Evolutionary conservation across 2,113 vertebrate species (phyloP), one percentile per base, ranked within the genome.

Genomic region (Neotragus moschatus): DNA sequence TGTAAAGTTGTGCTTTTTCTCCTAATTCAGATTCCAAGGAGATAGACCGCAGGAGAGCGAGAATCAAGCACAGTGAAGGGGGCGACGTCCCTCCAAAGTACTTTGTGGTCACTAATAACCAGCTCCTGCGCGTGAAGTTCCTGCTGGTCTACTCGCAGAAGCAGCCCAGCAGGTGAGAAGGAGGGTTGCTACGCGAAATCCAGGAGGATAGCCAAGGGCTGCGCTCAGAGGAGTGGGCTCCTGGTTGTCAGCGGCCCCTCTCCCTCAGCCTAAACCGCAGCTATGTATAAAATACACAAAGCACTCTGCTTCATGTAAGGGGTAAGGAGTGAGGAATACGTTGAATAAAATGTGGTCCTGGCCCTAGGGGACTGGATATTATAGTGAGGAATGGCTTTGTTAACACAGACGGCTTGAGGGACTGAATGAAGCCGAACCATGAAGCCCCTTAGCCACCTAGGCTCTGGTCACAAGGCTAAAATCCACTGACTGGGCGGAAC

Each of bases 51-150:
- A 99, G 98, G 94, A 99, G 99, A 98, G 99, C 99, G 0, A 99
- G 99, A 98, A 99, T 99, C 90, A 99, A 98, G 92, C 99, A 99
- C 98, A 99, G 99, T 0, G 99, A 99, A 98, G 99, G 99, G 36
- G 99, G 99, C 0, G 99, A 99, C 0, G 99, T 99, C 5, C 99
- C 99, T 4, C 99, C 99, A 97, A 99, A 99, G 85, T 99, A 99
- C 98, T 99, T 99, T 5, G 99, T 99, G 49, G 99, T 99, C 97
- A 99, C 99, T 97, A 99, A 99, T 97, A 99, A 99, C 96, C 99
- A 99, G 99, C 99, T 99, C 85, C 97, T 99, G 91, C 98, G 99
- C 93, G 99, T 99, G 96, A 99, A 99, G 98, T 99, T 99, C 98
- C 98, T 99, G 94, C 98, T 99, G 17, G 99, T 99, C 15, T 99